phyloP scores from a whole-genome alignment of 2,113 vertebrate genomes.

The Phocoena sinus region DNA sequence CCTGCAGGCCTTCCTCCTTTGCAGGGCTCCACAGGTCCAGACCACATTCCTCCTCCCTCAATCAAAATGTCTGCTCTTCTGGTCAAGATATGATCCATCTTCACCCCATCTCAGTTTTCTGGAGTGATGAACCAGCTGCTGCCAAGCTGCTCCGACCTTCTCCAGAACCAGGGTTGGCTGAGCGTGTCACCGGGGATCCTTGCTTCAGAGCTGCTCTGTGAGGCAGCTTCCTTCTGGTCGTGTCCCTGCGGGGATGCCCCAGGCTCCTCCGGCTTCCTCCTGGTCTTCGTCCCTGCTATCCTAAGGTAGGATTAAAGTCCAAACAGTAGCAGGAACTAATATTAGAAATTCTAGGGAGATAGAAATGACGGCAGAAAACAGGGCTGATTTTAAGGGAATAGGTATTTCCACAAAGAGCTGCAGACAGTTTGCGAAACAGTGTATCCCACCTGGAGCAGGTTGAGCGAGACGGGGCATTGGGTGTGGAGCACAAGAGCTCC shows the following conservation, averaged over 20 bases:
- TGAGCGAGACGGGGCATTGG: not conserved
- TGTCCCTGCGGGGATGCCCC: not conserved
- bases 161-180: not conserved
- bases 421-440: not conserved
- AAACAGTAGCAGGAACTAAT: not conserved
- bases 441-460: not conserved
- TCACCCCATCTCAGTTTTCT: not conserved
- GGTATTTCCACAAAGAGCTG: not conserved
- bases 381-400: not conserved
- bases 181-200: not conserved
- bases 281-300: not conserved
- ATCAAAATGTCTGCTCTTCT: not conserved
- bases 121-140: not conserved
- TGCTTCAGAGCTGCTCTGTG: not conserved
- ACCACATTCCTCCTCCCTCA: not conserved
- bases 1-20: not conserved
- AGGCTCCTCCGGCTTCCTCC: not conserved
- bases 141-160: not conserved
- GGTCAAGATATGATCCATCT: not conserved
- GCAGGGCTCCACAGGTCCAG: not conserved
- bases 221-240: rapidly evolving
- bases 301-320: not conserved
- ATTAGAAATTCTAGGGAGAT: not conserved
- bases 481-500: not conserved
- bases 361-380: not conserved